phyloP scores from a whole-genome alignment of 2,888 invertebrate species.

The Lasiommata megera region DNA sequence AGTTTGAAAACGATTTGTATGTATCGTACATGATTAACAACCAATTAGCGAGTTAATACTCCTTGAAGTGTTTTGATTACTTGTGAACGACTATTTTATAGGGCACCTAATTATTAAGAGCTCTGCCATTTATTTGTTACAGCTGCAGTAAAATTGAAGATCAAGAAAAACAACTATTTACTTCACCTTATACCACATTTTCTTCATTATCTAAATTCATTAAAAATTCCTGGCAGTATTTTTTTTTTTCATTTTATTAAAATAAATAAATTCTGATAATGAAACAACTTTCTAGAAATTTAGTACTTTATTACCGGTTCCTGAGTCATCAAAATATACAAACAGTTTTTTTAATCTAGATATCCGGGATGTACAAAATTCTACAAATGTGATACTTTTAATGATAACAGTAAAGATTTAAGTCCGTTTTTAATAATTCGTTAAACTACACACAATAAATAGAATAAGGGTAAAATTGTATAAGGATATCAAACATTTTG shows the following conservation, averaged over 20 bases:
- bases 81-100: slow-evolving; percentile 48
- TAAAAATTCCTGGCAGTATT: neutral
- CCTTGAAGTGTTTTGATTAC: slow-evolving; percentile 60
- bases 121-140: slow-evolving; percentile 5
- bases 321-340: slow-evolving; percentile 54
- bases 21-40: slow-evolving; percentile 46
- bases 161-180: neutral
- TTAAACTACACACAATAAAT: slow-evolving; percentile 61
- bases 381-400: slow-evolving; percentile 43
- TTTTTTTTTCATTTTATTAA: neutral
- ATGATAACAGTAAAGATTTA: slow-evolving; percentile 7
- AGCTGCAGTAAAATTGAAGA: slow-evolving; percentile 3
- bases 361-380: slow-evolving; percentile 33
- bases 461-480: slow-evolving; percentile 72
- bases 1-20: slow-evolving; percentile 2
- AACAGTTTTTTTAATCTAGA: slow-evolving; percentile 39
- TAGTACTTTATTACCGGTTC: slow-evolving; percentile 59
- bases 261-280: neutral
- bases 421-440: slow-evolving; percentile 30
- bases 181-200: neutral
- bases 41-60: slow-evolving; percentile 53
- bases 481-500: slow-evolving; percentile 75
- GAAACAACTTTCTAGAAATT: slow-evolving; percentile 46
- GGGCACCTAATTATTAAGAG: slow-evolving; percentile 46
- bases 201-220: neutral